These are phyloP conservation scores for Bimastos eiseni DNA, from an alignment of 2,888 invertebrate species.

Conservation along the genomic window DNA sequence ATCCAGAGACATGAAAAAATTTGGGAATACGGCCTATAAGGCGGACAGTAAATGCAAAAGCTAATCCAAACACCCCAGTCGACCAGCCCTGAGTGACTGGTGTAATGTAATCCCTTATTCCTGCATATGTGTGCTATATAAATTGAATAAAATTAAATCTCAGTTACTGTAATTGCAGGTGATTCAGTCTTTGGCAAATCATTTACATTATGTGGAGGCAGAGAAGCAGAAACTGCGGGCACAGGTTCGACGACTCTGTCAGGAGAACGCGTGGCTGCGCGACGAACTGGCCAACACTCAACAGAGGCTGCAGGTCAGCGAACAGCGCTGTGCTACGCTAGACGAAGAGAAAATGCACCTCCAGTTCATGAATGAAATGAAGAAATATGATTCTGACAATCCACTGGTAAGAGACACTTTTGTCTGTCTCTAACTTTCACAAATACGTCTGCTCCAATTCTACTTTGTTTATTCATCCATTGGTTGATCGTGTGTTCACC, in stretches of 20 bases:
- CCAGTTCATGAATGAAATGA: constrained; percentile 95
- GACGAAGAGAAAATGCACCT: constrained; percentile 97
- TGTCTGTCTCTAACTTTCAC: background rate
- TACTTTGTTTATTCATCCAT: background rate
- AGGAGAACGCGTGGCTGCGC: constrained; percentile 98
- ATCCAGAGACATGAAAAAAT: too few relatives aligned
- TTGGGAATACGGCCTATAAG: too few relatives aligned
- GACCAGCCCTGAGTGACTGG: too few relatives aligned
- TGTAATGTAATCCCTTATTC: too few relatives aligned
- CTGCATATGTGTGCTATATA: background rate
- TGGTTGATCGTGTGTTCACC: background rate
- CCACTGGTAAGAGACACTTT: constrained; percentile 35
- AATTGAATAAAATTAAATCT: background rate
- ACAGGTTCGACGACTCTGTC: constrained; percentile 72
- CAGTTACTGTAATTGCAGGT: background rate
- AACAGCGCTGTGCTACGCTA: constrained; percentile 87
- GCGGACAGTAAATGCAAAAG: too few relatives aligned
- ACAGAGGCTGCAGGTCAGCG: constrained; percentile 87
- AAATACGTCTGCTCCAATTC: background rate
- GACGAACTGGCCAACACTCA: constrained; percentile 98
- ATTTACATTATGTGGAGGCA: background rate
- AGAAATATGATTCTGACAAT: constrained; percentile 68
- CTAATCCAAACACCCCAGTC: too few relatives aligned
- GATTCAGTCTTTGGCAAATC: constrained; percentile 19
- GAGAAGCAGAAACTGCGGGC: constrained; percentile 23